A percentile compares a stretch with the other conserved stretches of the same genome.
phyloP scores from a whole-genome alignment of 2,888 invertebrate species.

The Lasioglossum leucozonium region DNA sequence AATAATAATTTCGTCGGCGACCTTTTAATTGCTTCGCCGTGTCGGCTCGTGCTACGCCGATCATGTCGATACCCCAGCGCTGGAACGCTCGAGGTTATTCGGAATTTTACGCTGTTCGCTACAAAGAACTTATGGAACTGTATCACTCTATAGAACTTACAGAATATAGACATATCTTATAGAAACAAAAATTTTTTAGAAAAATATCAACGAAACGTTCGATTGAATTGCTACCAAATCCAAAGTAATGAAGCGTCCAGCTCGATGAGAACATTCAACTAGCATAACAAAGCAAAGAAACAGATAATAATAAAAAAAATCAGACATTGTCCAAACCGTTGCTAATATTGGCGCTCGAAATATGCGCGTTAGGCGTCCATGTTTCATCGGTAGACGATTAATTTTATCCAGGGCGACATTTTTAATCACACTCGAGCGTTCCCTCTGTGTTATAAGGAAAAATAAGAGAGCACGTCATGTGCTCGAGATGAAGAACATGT shows the following conservation, averaged over 20 bases:
- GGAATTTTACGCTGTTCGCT: neutral
- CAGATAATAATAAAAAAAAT: too few relatives aligned
- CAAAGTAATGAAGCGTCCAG: too few relatives aligned
- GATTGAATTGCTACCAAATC: too few relatives aligned
- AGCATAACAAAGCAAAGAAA: too few relatives aligned
- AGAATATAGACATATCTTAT: too few relatives aligned
- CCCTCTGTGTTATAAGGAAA: neutral
- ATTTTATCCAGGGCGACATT: conserved; percentile 18
- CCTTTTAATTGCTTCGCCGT: conserved; percentile 22
- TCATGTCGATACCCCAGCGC: neutral
- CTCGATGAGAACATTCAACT: too few relatives aligned
- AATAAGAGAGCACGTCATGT: conserved; percentile 25
- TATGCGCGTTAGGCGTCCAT: neutral
- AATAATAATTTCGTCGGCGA: conserved; percentile 30
- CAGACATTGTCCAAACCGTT: neutral
- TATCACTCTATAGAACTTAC: too few relatives aligned
- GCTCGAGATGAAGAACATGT: conserved; percentile 24
- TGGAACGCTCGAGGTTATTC: neutral
- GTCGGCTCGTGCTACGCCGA: neutral
- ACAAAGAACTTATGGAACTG: too few relatives aligned
- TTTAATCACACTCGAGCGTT: conserved; percentile 16
- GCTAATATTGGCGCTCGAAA: neutral
- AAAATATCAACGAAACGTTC: too few relatives aligned
- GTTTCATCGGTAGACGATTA: neutral
- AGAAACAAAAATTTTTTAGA: too few relatives aligned